phyloP scores from a whole-genome alignment of 2,888 invertebrate species.

The Amphipoea oculea region DNA sequence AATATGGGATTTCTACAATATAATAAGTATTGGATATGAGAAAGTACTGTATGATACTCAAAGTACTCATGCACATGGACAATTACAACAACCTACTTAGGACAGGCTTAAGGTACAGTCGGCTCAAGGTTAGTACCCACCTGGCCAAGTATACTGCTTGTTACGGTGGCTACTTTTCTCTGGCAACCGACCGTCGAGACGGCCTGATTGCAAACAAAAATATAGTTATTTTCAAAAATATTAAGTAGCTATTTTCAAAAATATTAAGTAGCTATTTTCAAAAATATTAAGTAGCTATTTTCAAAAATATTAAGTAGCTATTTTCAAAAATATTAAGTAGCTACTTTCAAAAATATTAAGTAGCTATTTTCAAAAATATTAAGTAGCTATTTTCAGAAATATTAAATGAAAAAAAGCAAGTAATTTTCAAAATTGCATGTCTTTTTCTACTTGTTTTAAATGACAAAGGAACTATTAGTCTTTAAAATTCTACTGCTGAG shows the following conservation, averaged over 20 bases:
- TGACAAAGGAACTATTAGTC: background rate
- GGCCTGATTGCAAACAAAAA: conserved; percentile 6
- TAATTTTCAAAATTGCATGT: background rate
- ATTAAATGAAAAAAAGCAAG: background rate
- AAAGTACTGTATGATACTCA: conserved; percentile 37
- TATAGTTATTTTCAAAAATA: background rate
- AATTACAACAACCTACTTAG: conserved; percentile 47
- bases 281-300: background rate
- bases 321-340: too few species aligned
- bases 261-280: too few species aligned
- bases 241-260: too few species aligned
- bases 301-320: too few species aligned
- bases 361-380: too few species aligned
- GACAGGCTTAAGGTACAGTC: conserved; percentile 40
- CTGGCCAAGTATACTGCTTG: background rate
- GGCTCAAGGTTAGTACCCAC: conserved; percentile 3
- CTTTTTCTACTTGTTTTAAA: background rate
- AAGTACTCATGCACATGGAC: conserved; percentile 63
- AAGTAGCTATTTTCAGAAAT: background rate
- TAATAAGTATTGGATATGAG: background rate
- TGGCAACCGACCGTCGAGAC: conserved; percentile 15
- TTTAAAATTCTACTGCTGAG: background rate
- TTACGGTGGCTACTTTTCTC: conserved; percentile 6
- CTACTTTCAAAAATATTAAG: too few species aligned
- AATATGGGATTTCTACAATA: conserved; percentile 26